A percentile compares a stretch with the other conserved stretches of the same genome.
Conservation (phyloP, 2,113 vertebrate species). For the Hemichromis elongatus region DNA sequence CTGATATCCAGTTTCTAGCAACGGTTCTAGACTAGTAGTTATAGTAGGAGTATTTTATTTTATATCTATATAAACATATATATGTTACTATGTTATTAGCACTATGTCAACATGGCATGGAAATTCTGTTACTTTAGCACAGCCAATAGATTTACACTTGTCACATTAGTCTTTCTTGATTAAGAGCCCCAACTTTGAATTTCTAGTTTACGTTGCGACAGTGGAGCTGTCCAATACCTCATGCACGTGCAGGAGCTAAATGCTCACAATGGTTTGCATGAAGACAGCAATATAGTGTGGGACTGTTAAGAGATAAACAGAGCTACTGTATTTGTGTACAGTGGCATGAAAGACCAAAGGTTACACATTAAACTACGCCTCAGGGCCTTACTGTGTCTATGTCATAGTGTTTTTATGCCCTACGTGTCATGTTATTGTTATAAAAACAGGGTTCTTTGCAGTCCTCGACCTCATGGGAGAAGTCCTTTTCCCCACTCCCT, state of each 20-base stretch:
- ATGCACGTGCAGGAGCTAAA: not conserved
- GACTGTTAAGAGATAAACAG: not conserved
- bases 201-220: accelerated
- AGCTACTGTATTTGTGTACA: not conserved
- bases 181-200: not conserved
- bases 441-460: slow-evolving; percentile 16
- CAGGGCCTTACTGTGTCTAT: not conserved
- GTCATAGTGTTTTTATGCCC: not conserved
- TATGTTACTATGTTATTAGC: not conserved
- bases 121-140: not conserved
- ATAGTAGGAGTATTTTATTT: not conserved
- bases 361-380: not conserved
- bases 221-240: not conserved
- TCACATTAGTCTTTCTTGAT: not conserved
- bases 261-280: not conserved
- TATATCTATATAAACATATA: not conserved
- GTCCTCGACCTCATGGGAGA: slow-evolving; percentile 12
- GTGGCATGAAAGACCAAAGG: not conserved
- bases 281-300: not conserved
- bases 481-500: not conserved
- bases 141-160: not conserved
- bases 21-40: not conserved
- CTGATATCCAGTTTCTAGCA: not conserved
- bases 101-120: not conserved
- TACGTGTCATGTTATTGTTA: slow-evolving; percentile 48